Evolutionary conservation across 2,113 vertebrate species (phyloP).

Genomic region (Strix aluco): DNA sequence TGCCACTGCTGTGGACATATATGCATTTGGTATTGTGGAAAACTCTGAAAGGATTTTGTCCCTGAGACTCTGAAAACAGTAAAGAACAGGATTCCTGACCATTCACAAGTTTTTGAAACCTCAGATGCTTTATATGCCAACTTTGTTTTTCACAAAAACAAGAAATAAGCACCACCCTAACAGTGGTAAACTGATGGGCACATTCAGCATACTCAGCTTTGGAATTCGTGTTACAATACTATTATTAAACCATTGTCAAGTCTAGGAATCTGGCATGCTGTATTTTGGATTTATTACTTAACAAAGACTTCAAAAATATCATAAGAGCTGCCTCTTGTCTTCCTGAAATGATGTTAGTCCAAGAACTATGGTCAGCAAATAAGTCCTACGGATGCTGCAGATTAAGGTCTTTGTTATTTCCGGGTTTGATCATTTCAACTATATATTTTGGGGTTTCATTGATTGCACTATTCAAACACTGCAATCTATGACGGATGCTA

Average conservation of each 20-base stretch:
- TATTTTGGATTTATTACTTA: background rate
- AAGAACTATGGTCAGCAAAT: constrained; percentile 13
- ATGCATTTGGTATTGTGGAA: background rate
- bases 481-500: background rate
- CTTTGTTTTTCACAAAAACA: background rate
- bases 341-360: background rate
- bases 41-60: background rate
- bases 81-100: background rate
- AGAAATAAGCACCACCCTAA: background rate
- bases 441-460: constrained; percentile 37
- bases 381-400: background rate
- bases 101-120: background rate
- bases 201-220: background rate
- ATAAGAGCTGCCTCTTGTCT: background rate
- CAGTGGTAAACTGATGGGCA: background rate
- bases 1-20: background rate
- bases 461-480: constrained; percentile 59
- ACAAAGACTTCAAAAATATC: background rate
- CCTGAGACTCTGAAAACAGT: background rate
- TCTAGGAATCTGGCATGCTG: background rate
- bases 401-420: constrained; percentile 29
- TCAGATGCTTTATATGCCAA: background rate
- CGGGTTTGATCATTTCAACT: background rate
- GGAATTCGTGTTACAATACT: background rate
- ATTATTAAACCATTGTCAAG: background rate